phyloP scores from a whole-genome alignment of 2,797 vertebrate species.

The Artibeus jamaicensis region DNA sequence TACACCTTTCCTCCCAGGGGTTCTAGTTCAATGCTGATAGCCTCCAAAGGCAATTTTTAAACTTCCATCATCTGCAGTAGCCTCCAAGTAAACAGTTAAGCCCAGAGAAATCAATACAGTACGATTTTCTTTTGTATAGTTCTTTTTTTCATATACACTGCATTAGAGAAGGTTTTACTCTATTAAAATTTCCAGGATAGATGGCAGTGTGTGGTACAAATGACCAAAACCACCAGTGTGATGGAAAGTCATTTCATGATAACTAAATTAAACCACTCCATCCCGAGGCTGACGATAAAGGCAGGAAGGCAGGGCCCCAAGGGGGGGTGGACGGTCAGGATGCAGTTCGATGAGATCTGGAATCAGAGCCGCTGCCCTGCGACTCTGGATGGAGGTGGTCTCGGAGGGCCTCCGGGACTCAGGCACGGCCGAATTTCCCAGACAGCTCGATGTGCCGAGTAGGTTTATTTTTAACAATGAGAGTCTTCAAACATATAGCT shows the following conservation, averaged over 20 bases:
- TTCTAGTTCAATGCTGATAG: neutral
- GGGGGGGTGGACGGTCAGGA: neutral
- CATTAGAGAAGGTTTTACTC: conserved; percentile 35
- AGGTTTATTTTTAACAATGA: neutral
- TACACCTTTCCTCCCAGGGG: neutral
- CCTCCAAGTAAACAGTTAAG: conserved; percentile 33
- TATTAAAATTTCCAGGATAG: conserved; percentile 61
- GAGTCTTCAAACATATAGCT: neutral
- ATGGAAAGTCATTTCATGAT: conserved; percentile 24
- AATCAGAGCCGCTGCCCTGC: neutral
- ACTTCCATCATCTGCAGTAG: neutral
- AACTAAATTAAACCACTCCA: conserved; percentile 62
- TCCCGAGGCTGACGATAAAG: conserved; percentile 35
- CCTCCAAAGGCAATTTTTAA: neutral
- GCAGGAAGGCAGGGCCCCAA: neutral
- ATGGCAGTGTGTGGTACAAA: conserved; percentile 25
- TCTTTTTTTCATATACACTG: neutral
- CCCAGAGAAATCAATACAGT: conserved; percentile 53
- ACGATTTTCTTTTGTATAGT: conserved; percentile 39
- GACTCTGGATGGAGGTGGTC: neutral
- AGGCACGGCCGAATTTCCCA: neutral
- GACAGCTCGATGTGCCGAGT: neutral
- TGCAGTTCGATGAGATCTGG: neutral
- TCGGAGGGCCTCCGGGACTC: no score
- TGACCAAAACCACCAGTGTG: neutral